Base-by-base conservation (phyloP, 2,888 invertebrate species). In the Lysandra bellargus region DNA sequence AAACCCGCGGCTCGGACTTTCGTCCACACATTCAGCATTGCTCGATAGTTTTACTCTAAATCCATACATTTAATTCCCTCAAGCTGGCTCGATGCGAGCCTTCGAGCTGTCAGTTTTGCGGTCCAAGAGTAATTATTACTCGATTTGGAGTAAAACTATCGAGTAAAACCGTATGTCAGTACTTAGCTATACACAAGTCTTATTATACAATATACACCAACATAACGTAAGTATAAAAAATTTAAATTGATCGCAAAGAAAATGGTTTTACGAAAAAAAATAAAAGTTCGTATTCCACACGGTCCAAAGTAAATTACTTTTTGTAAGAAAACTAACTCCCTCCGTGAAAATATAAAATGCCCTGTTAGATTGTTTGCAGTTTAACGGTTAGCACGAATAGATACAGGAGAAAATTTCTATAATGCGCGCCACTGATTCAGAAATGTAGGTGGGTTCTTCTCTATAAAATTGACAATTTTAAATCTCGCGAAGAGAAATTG, bases 321-420 rank as follows among this genome's bases (percentile, higher is more conserved):
- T 78, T 44, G 61, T 61, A 44, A 64, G 61, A 61, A 78, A 78
- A 61, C 78, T 61, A 78, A 61, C 61, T 64, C 61, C 60, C 64
- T 78, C 40, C 61, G 60, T 60, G 60, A 44, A 77, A 78, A 61
- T 78, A 78, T 78, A 64, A 64, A 78, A 64, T 78, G 78, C 78
- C 44, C 78, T 78, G 60, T 78, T 40, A 40, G 64, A 61, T 78
- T 78, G 61, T 78, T 78, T 78, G 61, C 78, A 78, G 78, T 78
- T 78, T 78, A 78, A 61, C 78, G 78, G 40, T 61, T 78, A 64
- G 78, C 60, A 40, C 78, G 78, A 78, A 61, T 40, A 57, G 76
- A 57, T 57, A 76, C 76, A 76, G 53, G 53, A 74, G 75, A 57
- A 76, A 75, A 76, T 76, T 76, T 14, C 53, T 33, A 76, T 76